Conservation (phyloP, 1,140 invertebrate genomes). For the Bombus waltoni region DNA sequence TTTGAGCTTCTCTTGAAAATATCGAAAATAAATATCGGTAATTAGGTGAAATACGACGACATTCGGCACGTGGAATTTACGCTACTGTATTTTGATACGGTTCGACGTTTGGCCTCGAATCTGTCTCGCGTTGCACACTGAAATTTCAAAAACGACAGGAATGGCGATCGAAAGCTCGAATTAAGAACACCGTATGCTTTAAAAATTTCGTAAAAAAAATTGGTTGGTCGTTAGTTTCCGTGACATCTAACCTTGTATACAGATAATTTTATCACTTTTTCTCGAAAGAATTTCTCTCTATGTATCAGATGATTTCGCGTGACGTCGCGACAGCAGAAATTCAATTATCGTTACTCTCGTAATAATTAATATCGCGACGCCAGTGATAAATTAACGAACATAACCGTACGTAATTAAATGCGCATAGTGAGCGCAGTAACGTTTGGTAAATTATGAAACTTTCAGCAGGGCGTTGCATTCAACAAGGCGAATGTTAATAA, state of each 20-base stretch:
- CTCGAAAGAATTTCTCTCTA: not conserved
- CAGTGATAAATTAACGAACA: constrained; percentile 1
- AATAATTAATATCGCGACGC: not conserved
- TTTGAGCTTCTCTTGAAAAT: not conserved
- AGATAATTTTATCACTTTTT: no score
- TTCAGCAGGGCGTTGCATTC: not conserved
- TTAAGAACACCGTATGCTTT: not conserved
- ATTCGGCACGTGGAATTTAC: not conserved
- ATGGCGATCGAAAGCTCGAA: not conserved
- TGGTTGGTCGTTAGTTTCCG: not conserved
- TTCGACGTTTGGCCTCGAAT: no score
- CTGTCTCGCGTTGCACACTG: no score
- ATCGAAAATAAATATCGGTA: not conserved
- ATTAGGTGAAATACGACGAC: not conserved
- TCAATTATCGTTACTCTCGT: not conserved
- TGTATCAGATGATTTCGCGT: not conserved
- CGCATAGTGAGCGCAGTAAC: not conserved
- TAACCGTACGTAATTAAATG: constrained; percentile 8
- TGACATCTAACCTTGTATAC: not conserved
- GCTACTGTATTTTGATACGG: no score
- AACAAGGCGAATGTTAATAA: not conserved
- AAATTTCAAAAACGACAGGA: no score
- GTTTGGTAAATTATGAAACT: constrained; percentile 1
- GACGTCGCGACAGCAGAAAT: no score
- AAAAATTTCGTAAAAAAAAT: not conserved